Evolutionary conservation across 2,113 vertebrate genomes (phyloP).

Genomic region (Nyctibius bracteatus): DNA sequence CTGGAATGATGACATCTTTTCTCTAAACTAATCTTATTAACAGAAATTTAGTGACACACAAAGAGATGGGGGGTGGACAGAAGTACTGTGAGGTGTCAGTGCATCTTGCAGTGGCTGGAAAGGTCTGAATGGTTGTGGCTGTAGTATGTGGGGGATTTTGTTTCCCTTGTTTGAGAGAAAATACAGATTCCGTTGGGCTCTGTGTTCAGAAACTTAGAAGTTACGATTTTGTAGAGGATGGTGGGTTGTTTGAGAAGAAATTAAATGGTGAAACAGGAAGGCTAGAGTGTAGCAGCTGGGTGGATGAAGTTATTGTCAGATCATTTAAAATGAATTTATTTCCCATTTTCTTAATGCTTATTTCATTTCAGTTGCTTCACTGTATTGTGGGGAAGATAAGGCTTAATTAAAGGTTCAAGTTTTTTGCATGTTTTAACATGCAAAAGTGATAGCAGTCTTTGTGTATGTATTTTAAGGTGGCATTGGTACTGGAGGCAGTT

Average conservation of each 20-base stretch:
- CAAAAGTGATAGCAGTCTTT: not conserved
- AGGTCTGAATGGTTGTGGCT: not conserved
- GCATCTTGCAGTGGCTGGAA: not conserved
- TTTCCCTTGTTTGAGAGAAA: not conserved
- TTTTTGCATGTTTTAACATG: not conserved
- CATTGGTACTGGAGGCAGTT: not conserved
- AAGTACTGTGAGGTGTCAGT: not conserved
- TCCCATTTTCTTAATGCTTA: not conserved
- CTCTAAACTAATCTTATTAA: not conserved
- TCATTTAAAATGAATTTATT: not conserved
- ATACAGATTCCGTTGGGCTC: not conserved
- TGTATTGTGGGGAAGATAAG: not conserved
- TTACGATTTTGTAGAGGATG: not conserved
- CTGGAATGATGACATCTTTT: not conserved
- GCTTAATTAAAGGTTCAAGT: not conserved
- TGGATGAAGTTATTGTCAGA: not conserved
- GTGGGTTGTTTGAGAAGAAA: not conserved
- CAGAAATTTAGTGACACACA: not conserved
- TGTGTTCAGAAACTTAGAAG: not conserved
- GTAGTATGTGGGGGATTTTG: not conserved
- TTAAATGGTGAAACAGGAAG: not conserved
- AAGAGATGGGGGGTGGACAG: not conserved
- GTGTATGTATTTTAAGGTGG: not conserved
- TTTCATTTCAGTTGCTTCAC: not conserved
- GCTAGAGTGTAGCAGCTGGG: not conserved